Percentiles rank a stretch among this genome's conserved stretches.
phyloP scores from a whole-genome alignment of 1,140 invertebrate species.

The Drosophila repleta region DNA sequence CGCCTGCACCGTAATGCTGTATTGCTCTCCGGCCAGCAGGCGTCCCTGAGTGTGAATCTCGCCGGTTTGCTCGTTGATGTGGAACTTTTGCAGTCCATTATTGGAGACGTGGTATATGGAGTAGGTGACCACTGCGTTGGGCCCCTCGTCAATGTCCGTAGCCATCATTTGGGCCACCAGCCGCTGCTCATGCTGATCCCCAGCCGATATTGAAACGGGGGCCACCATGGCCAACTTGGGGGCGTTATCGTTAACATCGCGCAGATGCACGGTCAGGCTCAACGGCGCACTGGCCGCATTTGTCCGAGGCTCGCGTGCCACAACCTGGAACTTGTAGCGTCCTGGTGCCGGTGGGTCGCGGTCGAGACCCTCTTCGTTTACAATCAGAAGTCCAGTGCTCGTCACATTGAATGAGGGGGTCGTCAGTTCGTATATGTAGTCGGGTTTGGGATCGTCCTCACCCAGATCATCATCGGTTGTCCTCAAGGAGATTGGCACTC shows the following conservation, averaged over 20 bases:
- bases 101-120: conserved; percentile 95
- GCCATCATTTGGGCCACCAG: conserved; percentile 92
- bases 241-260: conserved; percentile 94
- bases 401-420: conserved; percentile 93
- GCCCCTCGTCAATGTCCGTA: conserved; percentile 93
- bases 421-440: conserved; percentile 93
- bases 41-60: conserved; percentile 91
- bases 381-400: conserved; percentile 89
- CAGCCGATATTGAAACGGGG: conserved; percentile 92
- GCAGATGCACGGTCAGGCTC: conserved; percentile 90
- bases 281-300: conserved; percentile 92
- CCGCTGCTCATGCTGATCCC: conserved; percentile 88
- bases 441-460: conserved; percentile 89
- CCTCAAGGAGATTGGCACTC: conserved; percentile 88
- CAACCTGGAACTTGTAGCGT: conserved; percentile 90
- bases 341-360: conserved; percentile 94
- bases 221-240: conserved; percentile 90
- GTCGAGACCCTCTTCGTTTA: conserved; percentile 93
- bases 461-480: conserved; percentile 94
- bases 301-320: conserved; percentile 91
- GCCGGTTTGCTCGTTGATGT: conserved; percentile 92
- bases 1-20: conserved; percentile 93
- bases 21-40: conserved; percentile 93
- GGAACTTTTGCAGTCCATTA: conserved; percentile 93
- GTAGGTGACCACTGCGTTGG: conserved; percentile 92